A percentile compares a stretch with the other conserved stretches of the same genome.
Evolutionary conservation across 1,140 invertebrate species (phyloP).

Genomic region (Danaus melanippus): DNA sequence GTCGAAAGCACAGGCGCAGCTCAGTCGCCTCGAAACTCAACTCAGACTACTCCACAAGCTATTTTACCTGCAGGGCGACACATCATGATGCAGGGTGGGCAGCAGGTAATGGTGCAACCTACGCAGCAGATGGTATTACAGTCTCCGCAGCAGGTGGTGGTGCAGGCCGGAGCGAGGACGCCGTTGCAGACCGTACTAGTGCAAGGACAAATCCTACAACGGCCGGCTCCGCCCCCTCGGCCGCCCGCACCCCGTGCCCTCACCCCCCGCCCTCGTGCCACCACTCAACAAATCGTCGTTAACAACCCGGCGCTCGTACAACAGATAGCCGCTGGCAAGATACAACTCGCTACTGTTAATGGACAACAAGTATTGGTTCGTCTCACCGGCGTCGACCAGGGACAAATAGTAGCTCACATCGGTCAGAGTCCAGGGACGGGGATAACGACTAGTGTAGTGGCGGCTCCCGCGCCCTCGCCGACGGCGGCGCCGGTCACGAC

Average conservation of each 20-base stretch:
- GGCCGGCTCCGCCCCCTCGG: slow-evolving; percentile 16
- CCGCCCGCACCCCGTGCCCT: slow-evolving; percentile 28
- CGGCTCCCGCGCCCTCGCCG: slow-evolving; percentile 32
- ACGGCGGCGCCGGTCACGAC: slow-evolving; percentile 31
- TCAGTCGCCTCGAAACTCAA: slow-evolving; percentile 21
- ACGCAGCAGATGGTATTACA: slow-evolving; percentile 33
- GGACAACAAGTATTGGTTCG: slow-evolving; percentile 86
- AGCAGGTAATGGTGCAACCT: slow-evolving; percentile 48
- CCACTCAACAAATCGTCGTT: slow-evolving; percentile 79
- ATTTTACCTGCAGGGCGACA: slow-evolving; percentile 30
- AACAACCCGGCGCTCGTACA: slow-evolving; percentile 82
- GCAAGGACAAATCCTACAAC: slow-evolving; percentile 47
- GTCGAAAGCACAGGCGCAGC: slow-evolving; percentile 27
- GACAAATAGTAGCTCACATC: slow-evolving; percentile 79
- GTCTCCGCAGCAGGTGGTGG: slow-evolving; percentile 47
- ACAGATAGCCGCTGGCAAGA: slow-evolving; percentile 83
- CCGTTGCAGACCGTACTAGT: slow-evolving; percentile 51
- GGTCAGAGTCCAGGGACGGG: slow-evolving; percentile 42
- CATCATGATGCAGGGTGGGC: slow-evolving; percentile 44
- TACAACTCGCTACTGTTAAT: slow-evolving; percentile 86
- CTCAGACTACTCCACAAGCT: slow-evolving; percentile 31
- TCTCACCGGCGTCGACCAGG: slow-evolving; percentile 80
- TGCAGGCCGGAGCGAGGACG: slow-evolving; percentile 42
- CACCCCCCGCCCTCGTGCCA: slow-evolving; percentile 35
- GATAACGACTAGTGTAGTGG: slow-evolving; percentile 18